These are phyloP conservation scores for Noctua janthina DNA, from an alignment of 2,888 invertebrate species.

Conservation along the genomic window DNA sequence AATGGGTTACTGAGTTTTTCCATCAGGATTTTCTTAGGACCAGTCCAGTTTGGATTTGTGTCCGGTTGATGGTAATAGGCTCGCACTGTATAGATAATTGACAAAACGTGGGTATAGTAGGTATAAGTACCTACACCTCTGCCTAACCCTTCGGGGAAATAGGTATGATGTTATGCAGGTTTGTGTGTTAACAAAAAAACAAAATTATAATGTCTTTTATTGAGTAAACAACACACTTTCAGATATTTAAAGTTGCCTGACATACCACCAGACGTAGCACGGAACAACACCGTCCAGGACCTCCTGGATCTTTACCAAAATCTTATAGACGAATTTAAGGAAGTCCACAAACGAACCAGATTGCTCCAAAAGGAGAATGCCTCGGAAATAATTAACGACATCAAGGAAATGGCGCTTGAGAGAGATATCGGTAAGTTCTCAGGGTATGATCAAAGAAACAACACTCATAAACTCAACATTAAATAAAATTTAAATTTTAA, in stretches of 20 bases:
- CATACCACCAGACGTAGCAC: constrained; percentile 93
- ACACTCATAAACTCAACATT: too few relatives aligned
- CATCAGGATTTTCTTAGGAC: too few relatives aligned
- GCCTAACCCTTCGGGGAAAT: background rate
- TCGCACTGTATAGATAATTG: background rate
- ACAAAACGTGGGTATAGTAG: background rate
- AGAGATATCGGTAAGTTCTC: constrained; percentile 92
- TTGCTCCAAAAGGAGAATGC: constrained; percentile 91
- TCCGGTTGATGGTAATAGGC: background rate
- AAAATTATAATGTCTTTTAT: background rate
- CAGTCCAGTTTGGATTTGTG: background rate
- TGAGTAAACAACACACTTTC: constrained; percentile 8
- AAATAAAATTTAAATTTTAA: too few relatives aligned
- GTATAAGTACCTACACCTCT: background rate
- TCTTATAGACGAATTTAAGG: constrained; percentile 95
- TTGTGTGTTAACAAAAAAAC: background rate
- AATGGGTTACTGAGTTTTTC: background rate
- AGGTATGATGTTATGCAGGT: background rate
- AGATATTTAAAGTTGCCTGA: constrained; percentile 91
- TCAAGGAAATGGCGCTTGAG: constrained; percentile 96
- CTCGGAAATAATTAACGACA: constrained; percentile 95
- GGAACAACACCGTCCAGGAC: constrained; percentile 93
- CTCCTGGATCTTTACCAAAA: constrained; percentile 93
- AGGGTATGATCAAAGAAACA: background rate
- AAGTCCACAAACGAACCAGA: constrained; percentile 93